phyloP scores from a whole-genome alignment of 2,888 invertebrate genomes.

The Drosophila meridionalis region DNA sequence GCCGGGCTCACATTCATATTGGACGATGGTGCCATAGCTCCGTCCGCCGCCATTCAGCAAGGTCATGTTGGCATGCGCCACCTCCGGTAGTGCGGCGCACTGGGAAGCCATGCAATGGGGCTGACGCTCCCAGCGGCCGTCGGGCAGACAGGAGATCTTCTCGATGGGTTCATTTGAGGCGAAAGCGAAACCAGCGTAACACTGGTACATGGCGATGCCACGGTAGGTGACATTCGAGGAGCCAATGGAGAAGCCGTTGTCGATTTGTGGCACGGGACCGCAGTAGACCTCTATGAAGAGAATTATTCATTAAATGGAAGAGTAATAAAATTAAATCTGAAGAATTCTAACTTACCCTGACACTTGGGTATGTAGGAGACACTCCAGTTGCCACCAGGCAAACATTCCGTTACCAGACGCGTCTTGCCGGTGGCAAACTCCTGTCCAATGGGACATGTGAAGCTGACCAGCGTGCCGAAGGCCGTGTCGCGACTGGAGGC shows the following conservation, averaged over 20 bases:
- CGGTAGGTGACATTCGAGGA: slow-evolving; percentile 97
- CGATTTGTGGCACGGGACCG: slow-evolving; percentile 98
- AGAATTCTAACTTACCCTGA: slow-evolving; percentile 88
- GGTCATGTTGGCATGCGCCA: slow-evolving; percentile 94
- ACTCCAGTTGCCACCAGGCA: slow-evolving; percentile 96
- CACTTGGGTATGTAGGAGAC: slow-evolving; percentile 96
- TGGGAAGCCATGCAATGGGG: slow-evolving; percentile 97
- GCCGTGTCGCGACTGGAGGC: slow-evolving; percentile 96
- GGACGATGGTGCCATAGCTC: slow-evolving; percentile 96
- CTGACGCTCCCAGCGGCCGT: slow-evolving; percentile 96
- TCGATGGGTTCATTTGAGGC: slow-evolving; percentile 94
- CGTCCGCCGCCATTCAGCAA: slow-evolving; percentile 95
- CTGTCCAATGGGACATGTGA: slow-evolving; percentile 96
- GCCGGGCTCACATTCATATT: slow-evolving; percentile 96
- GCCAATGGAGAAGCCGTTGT: slow-evolving; percentile 98
- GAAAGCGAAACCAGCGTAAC: slow-evolving; percentile 98
- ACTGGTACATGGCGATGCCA: slow-evolving; percentile 97
- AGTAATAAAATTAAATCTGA: too few species aligned
- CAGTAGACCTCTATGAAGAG: slow-evolving; percentile 92
- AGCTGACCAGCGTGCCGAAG: slow-evolving; percentile 94
- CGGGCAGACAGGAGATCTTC: slow-evolving; percentile 94
- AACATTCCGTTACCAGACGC: slow-evolving; percentile 93
- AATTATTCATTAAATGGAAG: too few species aligned
- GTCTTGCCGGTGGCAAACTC: slow-evolving; percentile 96
- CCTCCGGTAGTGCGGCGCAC: slow-evolving; percentile 94